Conservation (phyloP, 2,888 invertebrate species). For the Limnephilus lunatus region DNA sequence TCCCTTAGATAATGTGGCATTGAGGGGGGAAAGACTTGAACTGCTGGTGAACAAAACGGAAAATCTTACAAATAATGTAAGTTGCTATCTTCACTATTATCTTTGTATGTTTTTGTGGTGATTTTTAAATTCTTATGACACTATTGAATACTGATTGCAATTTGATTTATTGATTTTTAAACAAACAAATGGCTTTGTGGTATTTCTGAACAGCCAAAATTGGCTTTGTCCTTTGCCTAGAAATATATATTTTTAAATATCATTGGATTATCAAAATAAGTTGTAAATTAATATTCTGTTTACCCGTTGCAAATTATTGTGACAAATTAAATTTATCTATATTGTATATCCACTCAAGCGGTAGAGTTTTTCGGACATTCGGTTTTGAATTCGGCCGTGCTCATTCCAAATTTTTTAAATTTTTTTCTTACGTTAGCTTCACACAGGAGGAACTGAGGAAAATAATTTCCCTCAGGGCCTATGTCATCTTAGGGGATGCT, state of each 20-base stretch:
- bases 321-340: neutral
- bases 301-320: neutral
- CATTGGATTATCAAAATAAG: neutral
- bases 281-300: neutral
- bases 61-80: slow-evolving; percentile 91
- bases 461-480: too few relatives aligned
- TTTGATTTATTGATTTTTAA: neutral
- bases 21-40: slow-evolving; percentile 94
- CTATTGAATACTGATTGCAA: neutral
- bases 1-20: slow-evolving; percentile 88
- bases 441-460: too few relatives aligned
- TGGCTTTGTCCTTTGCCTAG: neutral
- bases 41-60: slow-evolving; percentile 95
- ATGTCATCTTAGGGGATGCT: too few relatives aligned
- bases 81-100: slow-evolving; percentile 68
- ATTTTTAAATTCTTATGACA: neutral
- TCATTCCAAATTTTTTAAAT: too few relatives aligned
- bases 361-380: too few relatives aligned
- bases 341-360: too few relatives aligned
- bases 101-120: neutral
- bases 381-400: too few relatives aligned
- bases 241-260: neutral
- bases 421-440: too few relatives aligned
- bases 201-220: neutral
- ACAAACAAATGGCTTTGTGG: neutral